A percentile compares a stretch with the other conserved stretches of the same genome.
Evolutionary conservation across 2,888 invertebrate genomes (phyloP).

Genomic region (Bursaphelenchus okinawaensis): DNA sequence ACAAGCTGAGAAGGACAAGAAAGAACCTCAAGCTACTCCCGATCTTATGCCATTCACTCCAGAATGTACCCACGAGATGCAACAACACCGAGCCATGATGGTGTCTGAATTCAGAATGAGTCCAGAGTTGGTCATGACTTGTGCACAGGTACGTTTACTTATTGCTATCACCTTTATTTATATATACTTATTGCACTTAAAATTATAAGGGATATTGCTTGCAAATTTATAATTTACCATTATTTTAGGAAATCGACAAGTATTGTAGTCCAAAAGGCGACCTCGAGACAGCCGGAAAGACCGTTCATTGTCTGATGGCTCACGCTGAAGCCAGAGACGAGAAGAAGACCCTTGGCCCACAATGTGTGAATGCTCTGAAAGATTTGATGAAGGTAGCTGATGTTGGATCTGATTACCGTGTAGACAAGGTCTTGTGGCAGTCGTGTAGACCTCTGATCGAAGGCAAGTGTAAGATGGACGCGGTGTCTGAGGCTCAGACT

Average conservation of each 20-base stretch:
- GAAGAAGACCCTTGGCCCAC: constrained; percentile 35
- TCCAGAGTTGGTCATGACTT: constrained; percentile 82
- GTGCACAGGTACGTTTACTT: constrained; percentile 64
- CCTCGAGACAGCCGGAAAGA: constrained; percentile 70
- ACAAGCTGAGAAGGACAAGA: constrained; percentile 26
- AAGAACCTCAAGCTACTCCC: constrained; percentile 11
- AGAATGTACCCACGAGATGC: constrained; percentile 81
- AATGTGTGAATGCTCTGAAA: constrained; percentile 36
- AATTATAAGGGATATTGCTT: neutral
- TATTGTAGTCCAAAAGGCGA: constrained; percentile 55
- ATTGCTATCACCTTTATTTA: no score
- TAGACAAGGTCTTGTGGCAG: constrained; percentile 65
- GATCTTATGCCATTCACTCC: constrained; percentile 59
- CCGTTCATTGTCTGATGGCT: constrained; percentile 86
- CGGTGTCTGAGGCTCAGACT: constrained; percentile 60
- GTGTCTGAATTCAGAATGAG: constrained; percentile 88
- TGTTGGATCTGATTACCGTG: constrained; percentile 88
- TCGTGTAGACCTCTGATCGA: constrained; percentile 50
- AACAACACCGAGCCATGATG: constrained; percentile 75
- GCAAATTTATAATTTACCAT: neutral
- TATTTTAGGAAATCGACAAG: constrained; percentile 70
- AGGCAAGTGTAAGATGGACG: constrained; percentile 44
- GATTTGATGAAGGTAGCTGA: constrained; percentile 67
- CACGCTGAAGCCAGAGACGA: constrained; percentile 51
- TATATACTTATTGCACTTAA: no score